phyloP scores from a whole-genome alignment of 2,797 vertebrate genomes.

The Todus mexicanus region DNA sequence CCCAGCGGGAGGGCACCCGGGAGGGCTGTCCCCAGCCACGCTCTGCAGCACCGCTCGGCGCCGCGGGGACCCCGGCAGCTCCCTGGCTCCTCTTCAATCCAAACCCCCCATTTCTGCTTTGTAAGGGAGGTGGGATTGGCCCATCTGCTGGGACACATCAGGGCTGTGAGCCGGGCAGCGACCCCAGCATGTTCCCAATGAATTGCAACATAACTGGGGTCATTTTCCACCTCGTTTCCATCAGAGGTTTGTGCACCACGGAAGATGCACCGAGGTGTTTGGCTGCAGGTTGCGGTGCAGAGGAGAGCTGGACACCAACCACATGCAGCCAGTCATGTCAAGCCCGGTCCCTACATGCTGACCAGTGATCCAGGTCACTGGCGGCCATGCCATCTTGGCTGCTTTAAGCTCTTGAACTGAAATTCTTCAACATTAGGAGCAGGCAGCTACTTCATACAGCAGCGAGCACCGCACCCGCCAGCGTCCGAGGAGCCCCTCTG shows the following conservation, averaged over 20 bases:
- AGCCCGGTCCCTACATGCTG: neutral
- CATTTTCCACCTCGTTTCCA: neutral
- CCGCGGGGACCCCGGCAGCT: neutral
- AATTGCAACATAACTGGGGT: neutral
- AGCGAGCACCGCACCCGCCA: too few species aligned
- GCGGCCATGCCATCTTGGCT: neutral
- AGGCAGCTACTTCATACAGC: neutral
- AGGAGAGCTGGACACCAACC: neutral
- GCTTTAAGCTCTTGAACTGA: neutral
- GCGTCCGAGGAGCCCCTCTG: too few species aligned
- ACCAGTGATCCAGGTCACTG: neutral
- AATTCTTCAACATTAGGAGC: accelerated
- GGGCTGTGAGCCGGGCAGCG: accelerated
- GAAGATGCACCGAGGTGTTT: accelerated
- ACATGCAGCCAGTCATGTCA: neutral
- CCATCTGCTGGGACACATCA: neutral
- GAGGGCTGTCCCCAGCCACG: too few species aligned
- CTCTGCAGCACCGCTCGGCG: neutral
- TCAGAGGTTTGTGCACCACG: accelerated
- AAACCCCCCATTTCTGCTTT: neutral
- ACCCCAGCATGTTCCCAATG: neutral
- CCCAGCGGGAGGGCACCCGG: accelerated
- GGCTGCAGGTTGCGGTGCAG: neutral
- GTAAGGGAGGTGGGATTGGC: neutral
- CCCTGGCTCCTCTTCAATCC: neutral